Evolutionary conservation across 2,113 vertebrate species (phyloP).

Genomic region (Microcebus jonahi): DNA sequence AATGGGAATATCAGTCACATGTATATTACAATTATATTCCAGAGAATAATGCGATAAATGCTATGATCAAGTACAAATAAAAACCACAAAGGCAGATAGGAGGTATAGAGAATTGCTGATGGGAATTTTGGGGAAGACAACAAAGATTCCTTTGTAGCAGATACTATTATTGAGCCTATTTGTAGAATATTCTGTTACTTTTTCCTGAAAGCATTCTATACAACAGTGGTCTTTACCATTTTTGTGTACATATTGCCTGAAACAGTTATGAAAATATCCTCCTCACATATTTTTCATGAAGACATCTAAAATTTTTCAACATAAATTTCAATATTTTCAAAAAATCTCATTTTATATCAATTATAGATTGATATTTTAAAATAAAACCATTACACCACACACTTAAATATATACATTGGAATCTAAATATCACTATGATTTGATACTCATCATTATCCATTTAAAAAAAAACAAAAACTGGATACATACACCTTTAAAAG

Average conservation of each 20-base stretch:
- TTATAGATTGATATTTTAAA: background rate
- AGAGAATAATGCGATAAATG: background rate
- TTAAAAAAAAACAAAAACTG: background rate
- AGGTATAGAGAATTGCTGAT: background rate
- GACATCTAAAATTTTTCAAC: background rate
- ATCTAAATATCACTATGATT: background rate
- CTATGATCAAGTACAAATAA: background rate
- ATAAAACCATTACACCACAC: background rate
- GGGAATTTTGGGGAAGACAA: background rate
- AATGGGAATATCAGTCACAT: background rate
- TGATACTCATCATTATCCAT: background rate
- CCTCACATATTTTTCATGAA: background rate
- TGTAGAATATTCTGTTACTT: background rate
- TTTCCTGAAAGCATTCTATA: background rate
- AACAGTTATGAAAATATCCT: background rate
- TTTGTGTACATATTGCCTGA: background rate
- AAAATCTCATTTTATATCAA: background rate
- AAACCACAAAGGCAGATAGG: background rate
- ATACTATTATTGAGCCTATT: background rate
- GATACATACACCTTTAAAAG: background rate
- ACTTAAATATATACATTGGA: background rate
- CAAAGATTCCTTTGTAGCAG: background rate
- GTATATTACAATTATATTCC: background rate
- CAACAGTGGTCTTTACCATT: background rate
- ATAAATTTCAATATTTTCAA: conserved; percentile 7